Evolutionary conservation across 2,888 invertebrate genomes (phyloP), one percentile per base, ranked within the genome.

Genomic region (Criorhina ranunculi): DNA sequence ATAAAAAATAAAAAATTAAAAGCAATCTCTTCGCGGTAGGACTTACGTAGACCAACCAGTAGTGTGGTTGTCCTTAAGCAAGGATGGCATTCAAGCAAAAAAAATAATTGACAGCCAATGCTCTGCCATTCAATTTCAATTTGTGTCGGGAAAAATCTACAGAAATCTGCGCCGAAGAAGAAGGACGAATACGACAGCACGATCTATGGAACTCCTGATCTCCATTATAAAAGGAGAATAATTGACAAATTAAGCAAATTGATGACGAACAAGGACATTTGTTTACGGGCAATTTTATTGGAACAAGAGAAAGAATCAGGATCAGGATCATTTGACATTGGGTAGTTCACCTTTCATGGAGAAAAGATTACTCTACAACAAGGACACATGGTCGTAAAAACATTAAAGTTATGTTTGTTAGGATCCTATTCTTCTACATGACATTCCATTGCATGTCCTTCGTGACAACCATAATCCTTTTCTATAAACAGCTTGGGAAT

Each of bases 61-160:
- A 12, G 64, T n/a, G 9, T 9, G 9, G 5, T 15, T 9, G n/a
- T 19, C 24, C 46, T 12, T 57, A 53, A 72, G 24, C 33, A 29
- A n/a, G 42, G 46, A 49, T 44, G 64, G 33, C 64, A 64, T 64
- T 64, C 57, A 29, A 51, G 49, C 29, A 35, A 42, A 53, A 42
- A 53, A 60, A 67, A 75, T 67, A 80, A 80, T 80, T 80, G 80
- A 46, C 80, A 75, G 53, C 37, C 67, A 73, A 53, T 67, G 37
- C 66, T n/a, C n/a, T 73, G 73, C 40, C 66, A 67, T 67, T 80
- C 80, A 80, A 75, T 80, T 67, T 80, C 75, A 80, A 80, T 80
- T 80, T 75, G 53, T 46, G 35, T 73, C 59, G 37, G 59, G 59
- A 35, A 49, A 64, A 59, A 67, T 33, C 12, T 57, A 60, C 46